Base-by-base conservation (phyloP, 2,888 invertebrate species). In the Zeuzera pyrina region DNA sequence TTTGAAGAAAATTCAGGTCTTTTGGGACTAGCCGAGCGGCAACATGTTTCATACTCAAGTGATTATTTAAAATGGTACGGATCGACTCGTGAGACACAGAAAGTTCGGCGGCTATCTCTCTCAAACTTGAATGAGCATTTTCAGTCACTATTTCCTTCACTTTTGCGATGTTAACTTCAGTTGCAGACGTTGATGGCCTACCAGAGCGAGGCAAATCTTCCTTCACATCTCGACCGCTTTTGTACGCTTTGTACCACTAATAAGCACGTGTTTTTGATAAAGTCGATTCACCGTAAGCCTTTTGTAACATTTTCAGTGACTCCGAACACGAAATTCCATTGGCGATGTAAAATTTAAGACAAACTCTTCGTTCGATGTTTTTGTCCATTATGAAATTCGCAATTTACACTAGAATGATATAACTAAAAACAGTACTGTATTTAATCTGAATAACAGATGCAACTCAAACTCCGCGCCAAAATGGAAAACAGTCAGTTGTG, bases 11-110 rank as follows among this genome's bases (percentile, higher is more conserved):
- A 41, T 36, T 36, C 34, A 35, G 37, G 34, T 36, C 34, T 37
- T 38, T 35, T 29, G 31, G 31, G 36, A 45, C 42, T 40, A 43
- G 41, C 36, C 46, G 38, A 41, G 38, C 37, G 31, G 40, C 31
- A 40, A 43, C 39, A 35, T 39, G 36, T 40, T 39, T 41, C 41
- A 42, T 43, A 34, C 37, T 31, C 35, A 40, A 42, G 14, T 35
- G 28, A 41, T 41, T 35, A 15, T 8, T 36, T 36, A 35, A 41
- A 41, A 36, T 39, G 28, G 39, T 38, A 38, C 29, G 29, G 28
- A 32, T n/a, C n/a, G n/a, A n/a, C n/a, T n/a, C n/a, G n/a, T n/a
- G n/a, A n/a, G n/a, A n/a, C n/a, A n/a, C n/a, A 34, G 32, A 34
- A 39, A 35, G 34, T 41, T 42, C 33, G 21, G 31, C 34, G 32